Conservation (phyloP, 2,888 invertebrate species). For the Amaurobius ferox region DNA sequence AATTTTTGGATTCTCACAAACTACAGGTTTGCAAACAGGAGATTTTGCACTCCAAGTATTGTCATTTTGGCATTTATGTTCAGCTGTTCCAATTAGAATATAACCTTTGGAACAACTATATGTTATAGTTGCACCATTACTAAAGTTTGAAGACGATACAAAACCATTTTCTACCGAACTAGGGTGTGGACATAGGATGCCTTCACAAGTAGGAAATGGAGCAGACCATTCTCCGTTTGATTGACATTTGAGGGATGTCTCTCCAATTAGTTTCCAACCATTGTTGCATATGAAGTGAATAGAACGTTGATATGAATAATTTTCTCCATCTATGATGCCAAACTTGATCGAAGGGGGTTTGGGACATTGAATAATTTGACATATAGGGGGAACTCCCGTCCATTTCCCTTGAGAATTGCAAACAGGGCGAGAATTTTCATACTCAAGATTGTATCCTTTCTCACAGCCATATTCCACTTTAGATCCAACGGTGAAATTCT, state of each 20-base stretch:
- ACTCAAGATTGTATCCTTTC: conserved; percentile 48
- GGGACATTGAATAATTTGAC: conserved; percentile 48
- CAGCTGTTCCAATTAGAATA: conserved; percentile 75
- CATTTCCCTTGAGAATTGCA: conserved; percentile 66
- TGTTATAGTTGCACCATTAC: conserved; percentile 71
- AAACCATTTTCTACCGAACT: conserved; percentile 74
- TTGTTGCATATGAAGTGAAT: conserved; percentile 55
- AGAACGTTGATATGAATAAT: conserved; percentile 30
- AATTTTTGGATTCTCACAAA: conserved; percentile 72
- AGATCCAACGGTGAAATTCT: conserved; percentile 58
- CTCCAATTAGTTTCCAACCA: conserved; percentile 66
- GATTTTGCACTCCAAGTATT: conserved; percentile 73
- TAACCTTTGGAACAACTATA: conserved; percentile 74
- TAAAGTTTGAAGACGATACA: conserved; percentile 49
- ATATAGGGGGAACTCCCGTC: conserved; percentile 53
- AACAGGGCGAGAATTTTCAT: conserved; percentile 33
- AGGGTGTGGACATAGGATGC: conserved; percentile 75
- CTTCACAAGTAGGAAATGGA: conserved; percentile 74
- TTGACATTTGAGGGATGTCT: conserved; percentile 48
- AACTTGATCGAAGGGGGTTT: conserved; percentile 53
- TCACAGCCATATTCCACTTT: conserved; percentile 59
- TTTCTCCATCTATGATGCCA: conserved; percentile 60
- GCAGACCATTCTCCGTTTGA: conserved; percentile 62
- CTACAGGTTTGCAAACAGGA: conserved; percentile 74
- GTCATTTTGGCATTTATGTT: conserved; percentile 67